Conservation (phyloP, 2,888 invertebrate genomes). For the Piscicola geometra region DNA sequence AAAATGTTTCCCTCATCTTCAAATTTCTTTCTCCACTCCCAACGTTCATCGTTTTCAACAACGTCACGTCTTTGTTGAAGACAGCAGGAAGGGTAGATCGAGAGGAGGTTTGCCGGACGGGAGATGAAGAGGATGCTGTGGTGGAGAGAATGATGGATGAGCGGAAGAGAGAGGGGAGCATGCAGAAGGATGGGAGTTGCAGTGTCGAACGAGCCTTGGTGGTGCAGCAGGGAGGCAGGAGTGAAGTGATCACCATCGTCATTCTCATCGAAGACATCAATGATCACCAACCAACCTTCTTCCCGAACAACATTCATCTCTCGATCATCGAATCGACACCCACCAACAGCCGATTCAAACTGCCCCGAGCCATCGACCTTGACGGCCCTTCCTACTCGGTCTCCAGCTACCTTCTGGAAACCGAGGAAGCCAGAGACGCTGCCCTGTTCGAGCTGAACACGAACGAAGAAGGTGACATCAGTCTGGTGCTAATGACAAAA, state of each 20-base stretch:
- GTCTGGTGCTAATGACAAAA: constrained; percentile 40
- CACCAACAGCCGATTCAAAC: constrained; percentile 36
- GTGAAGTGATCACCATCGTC: constrained; percentile 27
- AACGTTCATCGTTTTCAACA: constrained; percentile 34
- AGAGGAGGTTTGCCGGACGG: constrained; percentile 37
- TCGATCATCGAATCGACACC: constrained; percentile 39
- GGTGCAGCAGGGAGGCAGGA: constrained; percentile 1
- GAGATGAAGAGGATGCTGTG: constrained; percentile 38
- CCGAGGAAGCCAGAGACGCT: neutral
- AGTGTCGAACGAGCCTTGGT: neutral
- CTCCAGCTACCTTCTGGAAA: constrained; percentile 34
- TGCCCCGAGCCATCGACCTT: constrained; percentile 39
- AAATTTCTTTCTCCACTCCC: constrained; percentile 36
- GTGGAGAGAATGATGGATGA: constrained; percentile 24
- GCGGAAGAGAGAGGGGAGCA: neutral
- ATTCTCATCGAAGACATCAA: constrained; percentile 38
- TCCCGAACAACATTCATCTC: constrained; percentile 34
- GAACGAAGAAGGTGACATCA: constrained; percentile 33
- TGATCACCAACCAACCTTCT: constrained; percentile 30
- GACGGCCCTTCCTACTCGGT: constrained; percentile 34
- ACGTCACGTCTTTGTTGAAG: constrained; percentile 34
- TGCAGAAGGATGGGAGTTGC: neutral
- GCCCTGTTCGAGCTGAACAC: constrained; percentile 27
- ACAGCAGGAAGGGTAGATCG: constrained; percentile 40
- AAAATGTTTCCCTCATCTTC: constrained; percentile 34